Conservation (phyloP, 1,140 invertebrate species). For the Procambarus virginalis region DNA sequence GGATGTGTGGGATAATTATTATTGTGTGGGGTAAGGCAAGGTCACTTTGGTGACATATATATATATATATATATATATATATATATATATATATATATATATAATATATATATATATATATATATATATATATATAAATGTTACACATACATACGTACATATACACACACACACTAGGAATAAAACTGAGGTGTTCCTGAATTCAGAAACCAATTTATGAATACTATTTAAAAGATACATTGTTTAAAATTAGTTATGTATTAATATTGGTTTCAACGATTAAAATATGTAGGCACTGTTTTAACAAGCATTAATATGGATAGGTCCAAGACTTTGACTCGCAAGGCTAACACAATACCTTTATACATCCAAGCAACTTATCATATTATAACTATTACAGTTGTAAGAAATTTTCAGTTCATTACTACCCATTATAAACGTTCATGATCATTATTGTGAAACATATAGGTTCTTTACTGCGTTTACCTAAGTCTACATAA, state of each 20-base stretch:
- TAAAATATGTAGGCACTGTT: constrained; percentile 38
- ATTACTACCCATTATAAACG: neutral
- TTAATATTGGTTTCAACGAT: constrained; percentile 37
- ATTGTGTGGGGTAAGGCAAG: neutral
- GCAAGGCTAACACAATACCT: neutral
- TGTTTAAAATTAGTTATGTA: constrained; percentile 7
- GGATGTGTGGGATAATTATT: neutral
- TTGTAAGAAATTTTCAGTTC: neutral
- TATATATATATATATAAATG: no score
- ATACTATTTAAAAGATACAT: neutral
- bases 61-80: no score
- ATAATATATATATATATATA: no score
- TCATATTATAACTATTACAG: neutral
- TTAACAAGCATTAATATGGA: constrained; percentile 43
- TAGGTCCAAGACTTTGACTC: constrained; percentile 40
- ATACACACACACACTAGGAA: no score
- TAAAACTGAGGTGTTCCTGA: neutral
- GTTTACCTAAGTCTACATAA: neutral
- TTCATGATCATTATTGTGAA: neutral
- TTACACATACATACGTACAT: no score
- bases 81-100: no score
- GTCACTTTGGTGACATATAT: neutral
- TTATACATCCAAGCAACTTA: constrained; percentile 3
- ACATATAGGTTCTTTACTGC: neutral
- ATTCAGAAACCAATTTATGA: neutral